Conservation (phyloP, 2,113 vertebrate genomes). For the Psettodes erumei region DNA sequence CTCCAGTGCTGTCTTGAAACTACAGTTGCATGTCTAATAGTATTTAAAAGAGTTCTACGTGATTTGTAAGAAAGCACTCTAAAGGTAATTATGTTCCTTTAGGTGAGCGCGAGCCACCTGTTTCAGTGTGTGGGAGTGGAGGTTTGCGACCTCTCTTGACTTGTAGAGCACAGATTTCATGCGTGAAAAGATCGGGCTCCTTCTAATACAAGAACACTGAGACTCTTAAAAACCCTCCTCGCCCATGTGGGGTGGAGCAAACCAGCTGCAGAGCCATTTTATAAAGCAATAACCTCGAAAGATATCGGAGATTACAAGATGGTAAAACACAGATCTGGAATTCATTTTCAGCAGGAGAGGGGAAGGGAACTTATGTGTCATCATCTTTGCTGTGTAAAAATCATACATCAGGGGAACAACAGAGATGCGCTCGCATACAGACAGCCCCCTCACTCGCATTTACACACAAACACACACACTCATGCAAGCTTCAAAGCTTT, state of each 20-base stretch:
- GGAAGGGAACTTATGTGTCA: constrained; percentile 54
- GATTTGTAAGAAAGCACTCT: constrained; percentile 9
- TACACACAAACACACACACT: constrained; percentile 5
- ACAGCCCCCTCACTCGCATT: constrained; percentile 11
- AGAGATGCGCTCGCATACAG: neutral
- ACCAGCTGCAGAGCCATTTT: constrained; percentile 66
- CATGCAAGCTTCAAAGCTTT: constrained; percentile 29
- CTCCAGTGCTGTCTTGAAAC: neutral
- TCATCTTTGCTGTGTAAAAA: constrained; percentile 64
- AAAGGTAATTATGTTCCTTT: constrained; percentile 6
- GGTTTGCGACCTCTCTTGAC: constrained; percentile 33
- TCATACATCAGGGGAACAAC: constrained; percentile 34
- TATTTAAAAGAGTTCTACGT: neutral
- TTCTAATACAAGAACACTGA: constrained; percentile 45
- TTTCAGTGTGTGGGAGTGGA: constrained; percentile 1
- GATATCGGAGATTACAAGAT: constrained; percentile 65
- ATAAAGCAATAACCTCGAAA: constrained; percentile 69
- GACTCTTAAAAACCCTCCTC: constrained; percentile 49
- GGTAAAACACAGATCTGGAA: constrained; percentile 71
- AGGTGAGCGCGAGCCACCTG: neutral
- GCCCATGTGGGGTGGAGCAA: constrained; percentile 50
- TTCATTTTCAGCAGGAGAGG: constrained; percentile 51
- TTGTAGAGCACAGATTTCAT: constrained; percentile 32
- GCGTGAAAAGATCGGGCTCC: constrained; percentile 28
- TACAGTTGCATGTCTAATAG: constrained; percentile 16